Evolutionary conservation across 2,113 vertebrate genomes (phyloP), one percentile per base, ranked within the genome.

Genomic region (Neopipo cinnamomea): DNA sequence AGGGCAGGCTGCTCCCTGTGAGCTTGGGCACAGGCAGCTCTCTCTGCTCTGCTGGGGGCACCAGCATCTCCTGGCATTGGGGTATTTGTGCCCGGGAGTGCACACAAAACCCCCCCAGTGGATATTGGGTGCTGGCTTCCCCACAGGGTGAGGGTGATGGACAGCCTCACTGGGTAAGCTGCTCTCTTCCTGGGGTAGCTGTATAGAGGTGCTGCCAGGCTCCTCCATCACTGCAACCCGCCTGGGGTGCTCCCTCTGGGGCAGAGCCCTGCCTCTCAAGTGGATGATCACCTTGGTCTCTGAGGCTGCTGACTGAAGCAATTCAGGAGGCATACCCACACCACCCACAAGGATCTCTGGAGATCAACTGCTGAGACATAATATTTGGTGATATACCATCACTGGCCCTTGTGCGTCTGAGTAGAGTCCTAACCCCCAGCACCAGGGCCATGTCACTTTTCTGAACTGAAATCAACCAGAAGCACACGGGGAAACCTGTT

Each of bases 201-300:
- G 42, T 50, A 23, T 30, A 20, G 8, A 59, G 77, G 33, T 59
- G 49, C 49, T 78, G 47, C 47, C 0, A 1, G 52, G 12, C 25
- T 89, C 5, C 3, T 71, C 17, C 0, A 1, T 33, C 20, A 58
- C 25, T 1, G 1, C 62, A 82, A 61, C 33, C 61, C 1, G 1
- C 10, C 24, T 49, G 33, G 52, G 35, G 12, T 73, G 27, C 7
- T 83, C 12, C 13, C 12, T 49, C 46, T 3, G 5, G 52, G 42
- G 22, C 9, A 35, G 39, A 67, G 35, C 53, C 47, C 66, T 82
- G 33, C 27, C 20, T 10, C 24, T 85, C 24, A 11, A 47, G 47
- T 49, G 63, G 61, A 5, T 46, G 12, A 14, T 67, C 11, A 7
- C 23, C 13, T 70, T 11, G 1, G 70, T 59, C 52, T 44, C 49